A percentile compares a stretch with the other conserved stretches of the same genome.
These are phyloP conservation scores for Drosophila subobscura DNA, from an alignment of 1,140 invertebrate species.

Conservation along the genomic window DNA sequence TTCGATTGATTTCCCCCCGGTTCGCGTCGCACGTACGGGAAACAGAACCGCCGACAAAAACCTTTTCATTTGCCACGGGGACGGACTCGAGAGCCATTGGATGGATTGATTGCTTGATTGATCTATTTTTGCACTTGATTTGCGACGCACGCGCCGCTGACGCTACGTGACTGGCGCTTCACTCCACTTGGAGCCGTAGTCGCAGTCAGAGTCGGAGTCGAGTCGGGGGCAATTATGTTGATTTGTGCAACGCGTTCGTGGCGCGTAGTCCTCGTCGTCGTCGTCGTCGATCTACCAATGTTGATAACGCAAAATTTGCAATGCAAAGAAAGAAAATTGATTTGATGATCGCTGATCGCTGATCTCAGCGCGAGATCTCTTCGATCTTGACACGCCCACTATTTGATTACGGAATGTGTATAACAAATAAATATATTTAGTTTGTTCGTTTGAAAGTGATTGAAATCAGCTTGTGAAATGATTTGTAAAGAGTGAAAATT, in stretches of 20 bases:
- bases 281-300: constrained; percentile 47
- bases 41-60: constrained; percentile 13
- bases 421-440: constrained; percentile 14
- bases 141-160: constrained; percentile 75
- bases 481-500: constrained; percentile 23
- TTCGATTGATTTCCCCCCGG: constrained; percentile 57
- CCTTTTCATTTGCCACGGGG: constrained; percentile 54
- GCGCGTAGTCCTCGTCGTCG: constrained; percentile 24
- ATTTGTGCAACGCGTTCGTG: constrained; percentile 63
- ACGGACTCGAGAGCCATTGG: constrained; percentile 38
- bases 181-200: constrained; percentile 43
- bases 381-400: constrained; percentile 63
- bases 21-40: constrained; percentile 11
- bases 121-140: constrained; percentile 83
- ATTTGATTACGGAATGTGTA: constrained; percentile 56
- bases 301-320: constrained; percentile 75
- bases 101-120: constrained; percentile 81
- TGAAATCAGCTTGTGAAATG: constrained; percentile 18
- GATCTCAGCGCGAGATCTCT: constrained; percentile 38
- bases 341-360: constrained; percentile 70
- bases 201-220: constrained; percentile 15
- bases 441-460: constrained; percentile 4
- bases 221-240: constrained; percentile 75
- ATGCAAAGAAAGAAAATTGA: constrained; percentile 80
- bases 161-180: constrained; percentile 76